phyloP scores from a whole-genome alignment of 2,888 invertebrate genomes.

The Toxonevra muliebris region DNA sequence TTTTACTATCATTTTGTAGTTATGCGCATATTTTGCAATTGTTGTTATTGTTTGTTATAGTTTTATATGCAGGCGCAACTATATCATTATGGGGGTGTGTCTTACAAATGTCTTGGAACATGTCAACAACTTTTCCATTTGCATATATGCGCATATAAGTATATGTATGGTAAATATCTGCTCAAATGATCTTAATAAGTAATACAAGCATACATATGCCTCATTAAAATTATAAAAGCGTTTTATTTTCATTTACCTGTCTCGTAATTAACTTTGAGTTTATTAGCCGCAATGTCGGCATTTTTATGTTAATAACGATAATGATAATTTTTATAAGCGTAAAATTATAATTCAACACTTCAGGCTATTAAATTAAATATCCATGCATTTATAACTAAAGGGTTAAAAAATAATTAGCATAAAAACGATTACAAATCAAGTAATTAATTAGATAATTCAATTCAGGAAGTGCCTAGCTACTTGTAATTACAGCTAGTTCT shows the following conservation, averaged over 20 bases:
- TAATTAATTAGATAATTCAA: too few species aligned
- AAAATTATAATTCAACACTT: too few species aligned
- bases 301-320: slow-evolving; percentile 31
- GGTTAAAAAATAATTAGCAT: too few species aligned
- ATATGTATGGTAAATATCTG: slow-evolving; percentile 9
- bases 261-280: slow-evolving; percentile 27
- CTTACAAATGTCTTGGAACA: slow-evolving; percentile 41
- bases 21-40: slow-evolving; percentile 25
- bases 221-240: slow-evolving; percentile 15
- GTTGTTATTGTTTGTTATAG: too few species aligned
- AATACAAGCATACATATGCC: slow-evolving; percentile 16
- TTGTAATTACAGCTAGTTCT: too few species aligned
- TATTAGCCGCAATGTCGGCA: slow-evolving; percentile 22
- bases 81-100: slow-evolving; percentile 38
- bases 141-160: slow-evolving; percentile 17
- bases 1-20: slow-evolving; percentile 15
- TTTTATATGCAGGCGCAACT: slow-evolving; percentile 32
- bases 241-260: neutral
- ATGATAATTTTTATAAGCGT: neutral
- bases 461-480: too few species aligned
- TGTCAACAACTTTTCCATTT: slow-evolving; percentile 38
- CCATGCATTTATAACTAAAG: too few species aligned
- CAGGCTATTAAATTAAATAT: too few species aligned
- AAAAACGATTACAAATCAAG: too few species aligned
- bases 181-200: slow-evolving; percentile 14